These are phyloP conservation scores for Erinaceus europaeus DNA, from an alignment of 2,113 vertebrate genomes.

Conservation along the genomic window DNA sequence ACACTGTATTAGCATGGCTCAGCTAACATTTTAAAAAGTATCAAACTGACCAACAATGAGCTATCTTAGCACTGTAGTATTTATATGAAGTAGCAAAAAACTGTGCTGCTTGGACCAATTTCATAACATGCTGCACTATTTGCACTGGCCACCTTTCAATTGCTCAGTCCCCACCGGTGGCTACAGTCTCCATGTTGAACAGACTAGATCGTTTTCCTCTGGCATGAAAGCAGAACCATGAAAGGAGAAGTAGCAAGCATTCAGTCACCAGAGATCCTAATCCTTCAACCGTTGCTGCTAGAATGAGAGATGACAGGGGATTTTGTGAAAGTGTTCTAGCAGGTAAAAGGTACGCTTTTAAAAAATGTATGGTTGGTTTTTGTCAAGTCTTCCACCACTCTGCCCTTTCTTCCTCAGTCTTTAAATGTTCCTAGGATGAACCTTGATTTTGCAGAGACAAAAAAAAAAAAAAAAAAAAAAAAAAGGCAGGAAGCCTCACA, in stretches of 20 bases:
- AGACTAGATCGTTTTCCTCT: fast-evolving
- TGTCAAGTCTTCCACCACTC: not conserved
- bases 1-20: not conserved
- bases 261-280: not conserved
- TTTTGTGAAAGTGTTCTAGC: not conserved
- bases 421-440: no score
- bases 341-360: not conserved
- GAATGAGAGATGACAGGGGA: not conserved
- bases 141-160: not conserved
- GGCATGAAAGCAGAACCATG: not conserved
- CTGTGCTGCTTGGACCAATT: not conserved
- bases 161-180: not conserved
- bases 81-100: not conserved
- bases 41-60: not conserved
- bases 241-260: no score
- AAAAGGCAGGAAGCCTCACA: not conserved
- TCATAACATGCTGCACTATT: not conserved
- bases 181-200: no score
- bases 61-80: not conserved
- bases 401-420: not conserved
- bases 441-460: no score
- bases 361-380: not conserved
- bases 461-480: no score
- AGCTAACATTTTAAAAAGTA: not conserved
- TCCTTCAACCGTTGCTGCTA: not conserved